These are phyloP conservation scores for Drosophila kanapiae DNA, from an alignment of 1,140 invertebrate genomes.

Conservation along the genomic window DNA sequence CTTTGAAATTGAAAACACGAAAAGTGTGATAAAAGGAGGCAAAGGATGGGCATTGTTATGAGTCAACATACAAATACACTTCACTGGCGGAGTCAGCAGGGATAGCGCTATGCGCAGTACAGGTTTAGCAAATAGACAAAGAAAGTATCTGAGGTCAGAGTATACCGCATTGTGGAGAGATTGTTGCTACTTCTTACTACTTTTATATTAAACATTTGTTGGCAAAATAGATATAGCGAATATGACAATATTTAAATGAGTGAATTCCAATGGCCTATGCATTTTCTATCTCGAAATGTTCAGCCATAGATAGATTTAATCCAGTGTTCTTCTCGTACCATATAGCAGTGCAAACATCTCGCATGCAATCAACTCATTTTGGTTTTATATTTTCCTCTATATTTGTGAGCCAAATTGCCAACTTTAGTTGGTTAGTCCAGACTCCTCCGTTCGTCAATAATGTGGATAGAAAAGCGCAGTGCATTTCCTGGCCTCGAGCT, in stretches of 20 bases:
- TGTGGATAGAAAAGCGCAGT: constrained; percentile 25
- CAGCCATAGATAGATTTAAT: neutral
- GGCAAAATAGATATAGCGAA: too few relatives aligned
- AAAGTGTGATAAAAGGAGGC: constrained; percentile 28
- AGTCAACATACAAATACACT: constrained; percentile 12
- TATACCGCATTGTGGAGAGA: neutral
- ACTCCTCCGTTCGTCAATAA: constrained; percentile 5
- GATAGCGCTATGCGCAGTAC: neutral
- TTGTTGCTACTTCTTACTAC: neutral
- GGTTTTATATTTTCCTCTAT: constrained; percentile 47
- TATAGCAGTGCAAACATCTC: constrained; percentile 45
- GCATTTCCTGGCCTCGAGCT: constrained; percentile 17
- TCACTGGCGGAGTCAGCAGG: neutral
- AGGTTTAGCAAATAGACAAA: neutral
- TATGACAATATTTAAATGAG: neutral
- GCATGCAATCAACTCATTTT: constrained; percentile 71
- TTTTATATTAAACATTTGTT: neutral
- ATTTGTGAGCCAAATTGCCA: constrained; percentile 63
- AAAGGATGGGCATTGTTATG: constrained; percentile 54
- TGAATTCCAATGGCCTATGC: too few relatives aligned
- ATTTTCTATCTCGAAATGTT: neutral
- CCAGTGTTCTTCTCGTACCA: neutral
- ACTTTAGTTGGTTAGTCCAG: constrained; percentile 67
- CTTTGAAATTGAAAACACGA: constrained; percentile 70
- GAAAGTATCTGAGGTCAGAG: neutral